A percentile compares a stretch with the other conserved stretches of the same genome.
Conservation (phyloP, 2,113 vertebrate species). For the Engraulis encrasicolus region DNA sequence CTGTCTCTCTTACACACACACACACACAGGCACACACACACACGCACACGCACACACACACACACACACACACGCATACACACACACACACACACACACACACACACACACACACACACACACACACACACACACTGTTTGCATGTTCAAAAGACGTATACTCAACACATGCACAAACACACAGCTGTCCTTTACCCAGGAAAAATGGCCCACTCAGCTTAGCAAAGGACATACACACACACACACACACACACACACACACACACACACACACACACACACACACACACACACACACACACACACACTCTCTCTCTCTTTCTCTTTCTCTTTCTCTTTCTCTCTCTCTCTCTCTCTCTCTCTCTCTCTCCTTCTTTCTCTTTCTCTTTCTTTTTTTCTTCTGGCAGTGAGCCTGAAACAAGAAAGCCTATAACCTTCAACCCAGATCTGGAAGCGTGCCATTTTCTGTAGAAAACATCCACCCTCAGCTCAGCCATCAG, state of each 20-base stretch:
- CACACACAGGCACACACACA: not conserved
- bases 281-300: constrained; percentile 25
- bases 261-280: not conserved
- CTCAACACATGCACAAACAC: not conserved
- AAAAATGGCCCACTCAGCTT: not conserved
- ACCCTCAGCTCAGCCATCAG: not conserved
- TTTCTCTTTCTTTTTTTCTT: no score
- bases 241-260: not conserved
- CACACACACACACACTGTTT: not conserved
- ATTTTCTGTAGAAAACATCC: not conserved
- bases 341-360: no score
- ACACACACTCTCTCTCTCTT: constrained; percentile 33
- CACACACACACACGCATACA: not conserved
- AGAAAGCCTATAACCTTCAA: not conserved
- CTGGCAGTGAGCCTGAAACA: not conserved
- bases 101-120: not conserved
- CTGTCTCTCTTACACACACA: not conserved
- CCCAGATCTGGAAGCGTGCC: constrained; percentile 1
- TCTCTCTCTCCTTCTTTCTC: no score
- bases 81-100: not conserved
- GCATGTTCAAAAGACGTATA: not conserved
- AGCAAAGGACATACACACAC: constrained; percentile 9
- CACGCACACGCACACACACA: not conserved
- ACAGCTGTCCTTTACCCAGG: not conserved
- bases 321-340: no score